Evolutionary conservation across 1,140 invertebrate genomes (phyloP).

Genomic region (Drosophila ficusphila): DNA sequence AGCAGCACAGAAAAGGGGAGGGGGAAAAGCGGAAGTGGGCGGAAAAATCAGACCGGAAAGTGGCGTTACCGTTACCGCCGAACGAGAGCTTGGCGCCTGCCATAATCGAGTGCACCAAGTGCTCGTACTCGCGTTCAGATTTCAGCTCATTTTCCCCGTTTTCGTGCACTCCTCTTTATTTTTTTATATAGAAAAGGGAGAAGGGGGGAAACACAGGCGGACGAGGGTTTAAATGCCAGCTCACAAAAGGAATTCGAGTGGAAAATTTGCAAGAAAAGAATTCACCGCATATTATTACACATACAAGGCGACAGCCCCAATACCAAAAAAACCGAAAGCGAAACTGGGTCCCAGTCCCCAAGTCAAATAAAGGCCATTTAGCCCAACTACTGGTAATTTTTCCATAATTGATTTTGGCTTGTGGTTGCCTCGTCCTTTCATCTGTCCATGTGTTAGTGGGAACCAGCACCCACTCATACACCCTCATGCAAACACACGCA

Average conservation of each 20-base stretch:
- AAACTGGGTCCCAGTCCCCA: background rate
- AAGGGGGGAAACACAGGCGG: background rate
- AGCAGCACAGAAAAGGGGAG: background rate
- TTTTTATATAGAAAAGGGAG: background rate
- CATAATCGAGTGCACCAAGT: slow-evolving; percentile 75
- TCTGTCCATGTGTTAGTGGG: slow-evolving; percentile 10
- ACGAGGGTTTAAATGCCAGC: slow-evolving; percentile 43
- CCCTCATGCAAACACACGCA: background rate
- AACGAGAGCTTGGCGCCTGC: slow-evolving; percentile 28
- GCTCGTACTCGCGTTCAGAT: slow-evolving; percentile 43
- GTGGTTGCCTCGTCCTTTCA: slow-evolving; percentile 25
- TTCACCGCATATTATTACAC: slow-evolving; percentile 37
- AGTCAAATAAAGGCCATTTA: slow-evolving; percentile 59
- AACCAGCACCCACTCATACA: background rate
- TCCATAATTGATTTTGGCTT: slow-evolving; percentile 74
- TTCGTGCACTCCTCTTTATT: slow-evolving; percentile 32
- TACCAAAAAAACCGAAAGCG: background rate
- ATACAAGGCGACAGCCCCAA: slow-evolving; percentile 10
- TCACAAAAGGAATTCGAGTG: slow-evolving; percentile 57
- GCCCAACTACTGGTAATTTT: slow-evolving; percentile 72
- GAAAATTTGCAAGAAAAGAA: slow-evolving; percentile 63
- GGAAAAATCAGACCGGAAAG: slow-evolving; percentile 59
- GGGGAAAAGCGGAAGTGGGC: slow-evolving; percentile 8
- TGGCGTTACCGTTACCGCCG: slow-evolving; percentile 32
- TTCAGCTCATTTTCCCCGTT: slow-evolving; percentile 54